Base-by-base conservation (phyloP, 2,113 vertebrate species). In the Ahaetulla prasina region DNA sequence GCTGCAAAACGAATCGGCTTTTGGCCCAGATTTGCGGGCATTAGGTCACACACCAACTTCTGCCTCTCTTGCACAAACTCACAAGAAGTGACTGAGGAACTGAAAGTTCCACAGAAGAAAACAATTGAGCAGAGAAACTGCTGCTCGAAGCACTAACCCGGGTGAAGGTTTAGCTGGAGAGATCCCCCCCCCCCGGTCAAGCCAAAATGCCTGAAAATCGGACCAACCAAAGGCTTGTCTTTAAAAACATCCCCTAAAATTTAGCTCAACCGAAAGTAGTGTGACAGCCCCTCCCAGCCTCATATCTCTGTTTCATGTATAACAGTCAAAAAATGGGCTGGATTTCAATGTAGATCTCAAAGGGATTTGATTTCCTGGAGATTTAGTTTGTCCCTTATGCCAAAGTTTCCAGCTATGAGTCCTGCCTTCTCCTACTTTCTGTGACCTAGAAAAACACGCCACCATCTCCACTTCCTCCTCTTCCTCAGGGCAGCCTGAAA, bases 361-460 rank as follows among this genome's bases (percentile, higher is more conserved):
- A 68, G 60, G 60, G 60, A n/a, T 11, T 39, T 39, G 68, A 20
- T 80, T 80, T 39, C 68, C 35, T 1, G 7, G 68, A 80, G n/a
- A 35, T 39, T 39, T 8, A 74, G 35, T 39, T 22, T 20, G 18
- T 80, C 35, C n/a, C 68, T 35, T 18, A 18, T 2, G 27, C 25
- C 1, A 10, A 63, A 6, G 7, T 57, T 57, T 25, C 23, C 3
- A 2, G 60, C 60, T n/a, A 1, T 0, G 60, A 63, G n/a, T 20
- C 7, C 16, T 20, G 18, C 68, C 35, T 39, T 22, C 35, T 80
- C 68, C 35, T 22, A 8, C 18, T 43, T 80, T 22, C 16, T n/a
- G 0, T 6, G 2, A 80, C 14, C 68, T 39, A 8, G 6, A 35
- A 20, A 80, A 80, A 16, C 0, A 1, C 2, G 0, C 18, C n/a